Percentiles rank a stretch among this genome's conserved stretches.
These are phyloP conservation scores for Austrolebias charrua DNA, from an alignment of 2,797 vertebrate genomes.

Conservation along the genomic window DNA sequence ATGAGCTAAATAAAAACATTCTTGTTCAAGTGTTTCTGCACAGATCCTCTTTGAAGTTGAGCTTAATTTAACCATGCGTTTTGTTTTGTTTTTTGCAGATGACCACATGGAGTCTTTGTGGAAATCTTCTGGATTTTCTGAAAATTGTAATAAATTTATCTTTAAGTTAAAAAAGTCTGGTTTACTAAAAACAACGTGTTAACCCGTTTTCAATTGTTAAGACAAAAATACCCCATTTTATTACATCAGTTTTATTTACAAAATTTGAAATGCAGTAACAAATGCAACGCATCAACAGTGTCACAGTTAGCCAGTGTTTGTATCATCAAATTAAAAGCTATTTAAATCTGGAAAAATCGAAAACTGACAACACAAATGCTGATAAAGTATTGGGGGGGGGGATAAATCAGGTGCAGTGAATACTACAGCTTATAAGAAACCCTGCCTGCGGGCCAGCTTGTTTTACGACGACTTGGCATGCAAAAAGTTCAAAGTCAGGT, in stretches of 20 bases:
- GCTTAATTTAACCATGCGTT: background rate
- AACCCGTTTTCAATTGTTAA: too few relatives aligned
- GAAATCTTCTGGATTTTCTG: slow-evolving; percentile 20
- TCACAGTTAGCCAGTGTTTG: slow-evolving; percentile 80
- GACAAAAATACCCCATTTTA: slow-evolving; percentile 22
- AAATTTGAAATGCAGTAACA: slow-evolving; percentile 77
- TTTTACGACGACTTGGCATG: slow-evolving; percentile 59
- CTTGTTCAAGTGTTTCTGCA: too few relatives aligned
- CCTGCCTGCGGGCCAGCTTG: slow-evolving; percentile 90
- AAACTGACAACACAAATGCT: slow-evolving; percentile 60
- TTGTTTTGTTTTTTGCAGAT: slow-evolving; percentile 28
- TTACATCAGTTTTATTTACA: slow-evolving; percentile 80
- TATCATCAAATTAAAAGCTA: slow-evolving; percentile 73
- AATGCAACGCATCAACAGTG: slow-evolving; percentile 77
- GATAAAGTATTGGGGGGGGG: slow-evolving; percentile 61
- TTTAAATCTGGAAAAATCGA: slow-evolving; percentile 61
- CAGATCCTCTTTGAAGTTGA: background rate
- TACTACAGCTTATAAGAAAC: slow-evolving; percentile 78
- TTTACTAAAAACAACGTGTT: too few relatives aligned
- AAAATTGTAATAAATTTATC: slow-evolving; percentile 73
- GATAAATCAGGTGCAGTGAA: slow-evolving; percentile 86
- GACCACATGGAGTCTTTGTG: slow-evolving; percentile 11
- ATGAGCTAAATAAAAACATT: too few relatives aligned
- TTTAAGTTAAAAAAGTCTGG: slow-evolving; percentile 23
- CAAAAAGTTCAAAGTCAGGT: slow-evolving; percentile 62